phyloP scores from a whole-genome alignment of 2,797 vertebrate species.

The Halcyon chelicuti region DNA sequence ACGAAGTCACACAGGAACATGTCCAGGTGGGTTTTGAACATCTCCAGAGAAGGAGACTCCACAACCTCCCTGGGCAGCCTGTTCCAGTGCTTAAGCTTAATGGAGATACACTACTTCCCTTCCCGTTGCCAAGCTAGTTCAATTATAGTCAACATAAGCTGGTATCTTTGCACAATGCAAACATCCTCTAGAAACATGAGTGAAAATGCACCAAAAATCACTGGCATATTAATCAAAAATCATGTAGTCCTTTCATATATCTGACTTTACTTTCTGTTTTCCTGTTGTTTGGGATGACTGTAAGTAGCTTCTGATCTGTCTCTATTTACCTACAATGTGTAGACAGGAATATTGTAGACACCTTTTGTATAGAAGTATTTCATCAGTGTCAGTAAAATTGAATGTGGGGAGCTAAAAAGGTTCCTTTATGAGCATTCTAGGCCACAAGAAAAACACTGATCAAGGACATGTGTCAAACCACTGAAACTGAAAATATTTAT shows the following conservation, averaged over 20 bases:
- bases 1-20: too few species aligned
- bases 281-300: neutral
- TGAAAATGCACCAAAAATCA: neutral
- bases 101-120: neutral
- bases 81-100: neutral
- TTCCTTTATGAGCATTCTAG: neutral
- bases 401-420: fast-evolving
- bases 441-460: neutral
- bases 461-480: neutral
- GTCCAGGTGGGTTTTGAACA: too few species aligned
- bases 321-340: neutral
- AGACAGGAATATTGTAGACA: neutral
- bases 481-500: neutral
- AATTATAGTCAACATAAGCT: neutral
- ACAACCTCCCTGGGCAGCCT: too few species aligned
- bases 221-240: neutral
- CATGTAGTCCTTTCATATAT: neutral
- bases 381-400: neutral
- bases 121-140: neutral
- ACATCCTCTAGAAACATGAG: neutral
- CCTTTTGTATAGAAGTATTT: neutral
- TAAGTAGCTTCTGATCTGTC: neutral
- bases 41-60: too few species aligned
- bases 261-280: neutral
- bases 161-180: neutral